Evolutionary conservation across 2,888 invertebrate species (phyloP), one percentile per base, ranked within the genome.

Genomic region (Latheticus oryzae): DNA sequence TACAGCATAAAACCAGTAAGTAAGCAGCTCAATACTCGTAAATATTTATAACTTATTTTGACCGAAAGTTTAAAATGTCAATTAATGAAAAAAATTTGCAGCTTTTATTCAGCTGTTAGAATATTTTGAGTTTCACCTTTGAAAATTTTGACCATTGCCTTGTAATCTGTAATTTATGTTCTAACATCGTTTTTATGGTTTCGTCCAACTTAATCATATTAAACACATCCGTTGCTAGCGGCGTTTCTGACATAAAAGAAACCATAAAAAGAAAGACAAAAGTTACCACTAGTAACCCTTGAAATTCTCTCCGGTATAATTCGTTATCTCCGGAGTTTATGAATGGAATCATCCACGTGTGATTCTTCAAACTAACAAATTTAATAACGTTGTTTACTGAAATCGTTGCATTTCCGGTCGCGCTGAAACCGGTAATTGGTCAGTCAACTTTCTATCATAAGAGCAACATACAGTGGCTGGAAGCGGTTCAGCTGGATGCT

Each of bases 401-500:
- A 33, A 50, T 42, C 33, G 51, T 12, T 48, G 30, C 40, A 48
- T 42, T 54, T 54, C 45, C 45, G 35, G 45, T 37, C 16, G n/a
- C n/a, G 54, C 37, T 54, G 28, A 45, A 37, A 21, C 28, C 15
- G 26, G 54, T 54, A 45, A 45, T 54, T 54, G 54, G 50, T 38
- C 50, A 35, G 16, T 16, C 50, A 38, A 37, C 37, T 35, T 24
- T n/a, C n/a, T n/a, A 23, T 17, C 38, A 38, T 19, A 9, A 33
- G 35, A 11, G 19, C 43, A 28, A 38, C 30, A 52, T 23, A 30
- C 52, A 35, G 42, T 40, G 51, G 43, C 53, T 37, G 30, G 45
- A 43, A 47, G 56, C 42, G 7, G 56, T 56, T 19, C 23, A 40
- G 57, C 32, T 58, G 51, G 40, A 53, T 60, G 61, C 52, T 58